Conservation (phyloP, 2,888 invertebrate species). For the Chymomyza fuscimana region DNA sequence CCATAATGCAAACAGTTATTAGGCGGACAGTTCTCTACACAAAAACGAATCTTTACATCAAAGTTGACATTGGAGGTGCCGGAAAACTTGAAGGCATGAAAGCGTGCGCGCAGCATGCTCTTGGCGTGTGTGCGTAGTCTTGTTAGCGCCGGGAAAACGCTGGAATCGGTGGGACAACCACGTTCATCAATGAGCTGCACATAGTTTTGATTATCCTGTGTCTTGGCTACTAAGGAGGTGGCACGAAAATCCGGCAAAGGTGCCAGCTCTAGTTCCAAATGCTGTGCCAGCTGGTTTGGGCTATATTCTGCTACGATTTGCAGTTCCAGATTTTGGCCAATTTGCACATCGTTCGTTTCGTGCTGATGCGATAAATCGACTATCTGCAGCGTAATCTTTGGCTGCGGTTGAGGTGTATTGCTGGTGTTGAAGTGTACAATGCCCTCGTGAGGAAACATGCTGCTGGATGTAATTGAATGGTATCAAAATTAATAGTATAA, state of each 20-base stretch:
- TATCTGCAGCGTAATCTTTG: conserved; percentile 81
- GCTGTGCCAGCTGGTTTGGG: conserved; percentile 51
- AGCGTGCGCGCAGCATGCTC: conserved; percentile 82
- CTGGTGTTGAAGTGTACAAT: conserved; percentile 76
- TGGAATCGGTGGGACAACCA: conserved; percentile 89
- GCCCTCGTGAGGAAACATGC: conserved; percentile 79
- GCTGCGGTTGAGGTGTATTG: conserved; percentile 51
- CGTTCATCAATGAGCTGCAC: conserved; percentile 85
- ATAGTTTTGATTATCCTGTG: conserved; percentile 87
- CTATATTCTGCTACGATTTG: conserved; percentile 82
- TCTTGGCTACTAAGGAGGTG: conserved; percentile 89
- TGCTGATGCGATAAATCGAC: conserved; percentile 82
- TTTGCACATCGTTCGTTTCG: conserved; percentile 84
- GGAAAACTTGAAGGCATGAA: conserved; percentile 93
- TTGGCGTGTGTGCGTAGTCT: conserved; percentile 76
- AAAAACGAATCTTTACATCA: conserved; percentile 90
- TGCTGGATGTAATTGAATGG: conserved; percentile 39
- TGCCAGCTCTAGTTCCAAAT: conserved; percentile 75
- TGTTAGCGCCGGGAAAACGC: conserved; percentile 81
- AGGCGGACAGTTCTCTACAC: conserved; percentile 84
- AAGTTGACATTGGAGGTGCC: conserved; percentile 91
- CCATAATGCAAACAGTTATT: conserved; percentile 81
- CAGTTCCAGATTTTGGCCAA: conserved; percentile 85
- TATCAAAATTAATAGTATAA: background rate
- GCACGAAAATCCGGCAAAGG: conserved; percentile 86